Conservation (phyloP, 2,888 invertebrate species). For the Acronicta aceris region DNA sequence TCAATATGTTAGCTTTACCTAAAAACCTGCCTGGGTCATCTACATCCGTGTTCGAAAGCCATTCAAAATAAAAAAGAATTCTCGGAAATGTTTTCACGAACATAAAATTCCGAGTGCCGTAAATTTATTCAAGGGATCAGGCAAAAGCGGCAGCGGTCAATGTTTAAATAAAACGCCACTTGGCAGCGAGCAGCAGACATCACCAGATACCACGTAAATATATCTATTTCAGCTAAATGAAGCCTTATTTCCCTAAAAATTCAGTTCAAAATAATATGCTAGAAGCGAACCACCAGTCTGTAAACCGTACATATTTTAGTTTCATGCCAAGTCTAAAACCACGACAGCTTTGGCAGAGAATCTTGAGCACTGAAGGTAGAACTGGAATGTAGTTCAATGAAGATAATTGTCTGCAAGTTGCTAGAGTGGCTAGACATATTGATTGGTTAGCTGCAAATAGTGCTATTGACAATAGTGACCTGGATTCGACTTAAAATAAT, state of each 20-base stretch:
- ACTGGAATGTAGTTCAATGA: neutral
- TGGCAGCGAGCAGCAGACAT: slow-evolving; percentile 11
- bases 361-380: neutral
- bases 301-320: slow-evolving; percentile 1
- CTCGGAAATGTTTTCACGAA: no score
- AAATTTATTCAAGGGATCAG: slow-evolving; percentile 31
- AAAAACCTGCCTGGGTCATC: neutral
- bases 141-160: slow-evolving; percentile 17
- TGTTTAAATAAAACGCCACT: slow-evolving; percentile 22
- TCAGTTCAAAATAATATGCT: neutral
- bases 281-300: neutral
- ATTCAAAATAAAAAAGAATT: no score
- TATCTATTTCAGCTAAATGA: no score
- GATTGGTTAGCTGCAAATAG: no score
- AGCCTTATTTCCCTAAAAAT: neutral
- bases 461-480: no score
- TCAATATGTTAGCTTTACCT: neutral
- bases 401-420: neutral
- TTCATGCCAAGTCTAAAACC: no score
- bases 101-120: slow-evolving; percentile 5
- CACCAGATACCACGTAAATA: no score
- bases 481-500: no score
- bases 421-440: no score
- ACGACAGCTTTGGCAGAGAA: slow-evolving; percentile 2
- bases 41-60: no score